Evolutionary conservation across 2,797 vertebrate species (phyloP), one percentile per base, ranked within the genome.

Genomic region (Prionace glauca): DNA sequence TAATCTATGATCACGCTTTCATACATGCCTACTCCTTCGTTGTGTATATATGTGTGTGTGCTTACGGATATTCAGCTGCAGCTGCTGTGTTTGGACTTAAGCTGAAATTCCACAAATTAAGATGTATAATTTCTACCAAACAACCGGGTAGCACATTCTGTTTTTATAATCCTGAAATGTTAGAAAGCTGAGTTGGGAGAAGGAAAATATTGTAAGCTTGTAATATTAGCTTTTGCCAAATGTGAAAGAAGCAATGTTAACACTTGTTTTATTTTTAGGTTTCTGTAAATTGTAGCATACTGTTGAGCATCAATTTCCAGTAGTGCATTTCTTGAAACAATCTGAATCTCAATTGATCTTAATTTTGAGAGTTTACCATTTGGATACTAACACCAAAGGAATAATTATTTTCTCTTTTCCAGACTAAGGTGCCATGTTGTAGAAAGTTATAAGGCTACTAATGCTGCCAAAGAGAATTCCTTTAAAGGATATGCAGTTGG

Each of bases 351-450:
- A 24, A 8, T 41, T 81, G 36, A 90, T 36, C 60, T 91, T 65
- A 65, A 90, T 67, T 36, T 92, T 92, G 62, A 36, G 67, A 81
- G 18, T 18, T 45, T 84, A 20, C 4, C 41, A 45, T 0, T 65
- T 65, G 7, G 18, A 1, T 60, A 91, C 60, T 65, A 91, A 22
- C 22, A 45, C 41, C 14, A 29, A 29, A 45, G 26, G 32, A 45
- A 45, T 95, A 50, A n/a, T 96, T 74, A 56, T 97, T 96, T 96
- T 95, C 79, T 71, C 96, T 96, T 96, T 96, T 96, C 32, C 97
- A 99, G 99, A 96, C 98, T 99, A 96, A 98, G 98, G 96, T 99
- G 99, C 97, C 98, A 99, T 18, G 97, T 98, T n/a, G 24, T 98
- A 95, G 98, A 99, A 97, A 98, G 96, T 95, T 96, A 96, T 95